These are phyloP conservation scores for Drosophila trapezifrons DNA, from an alignment of 1,140 invertebrate species.

Conservation along the genomic window DNA sequence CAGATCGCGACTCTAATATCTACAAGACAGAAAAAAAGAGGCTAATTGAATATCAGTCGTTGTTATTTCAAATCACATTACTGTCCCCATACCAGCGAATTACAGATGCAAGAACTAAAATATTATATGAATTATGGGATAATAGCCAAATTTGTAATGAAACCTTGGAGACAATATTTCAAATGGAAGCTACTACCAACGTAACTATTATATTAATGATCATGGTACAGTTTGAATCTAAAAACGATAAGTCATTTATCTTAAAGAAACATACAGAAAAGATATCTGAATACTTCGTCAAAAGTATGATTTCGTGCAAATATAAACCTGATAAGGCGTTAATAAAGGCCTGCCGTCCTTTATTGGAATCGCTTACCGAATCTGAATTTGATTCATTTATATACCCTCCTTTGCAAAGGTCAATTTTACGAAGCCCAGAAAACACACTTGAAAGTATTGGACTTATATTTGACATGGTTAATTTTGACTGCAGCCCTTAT, in stretches of 20 bases:
- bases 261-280: conserved; percentile 84
- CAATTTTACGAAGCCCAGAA: conserved; percentile 97
- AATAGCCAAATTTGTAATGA: conserved; percentile 65
- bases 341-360: conserved; percentile 87
- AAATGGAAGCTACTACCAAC: conserved; percentile 66
- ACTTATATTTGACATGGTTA: conserved; percentile 88
- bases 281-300: conserved; percentile 91
- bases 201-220: conserved; percentile 63
- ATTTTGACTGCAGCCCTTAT: conserved; percentile 92
- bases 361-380: conserved; percentile 88
- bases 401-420: conserved; percentile 94
- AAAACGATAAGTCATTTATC: conserved; percentile 30
- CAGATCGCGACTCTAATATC: conserved; percentile 58
- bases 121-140: conserved; percentile 71
- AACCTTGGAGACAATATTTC: conserved; percentile 46
- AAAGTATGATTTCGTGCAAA: conserved; percentile 92
- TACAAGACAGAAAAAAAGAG: conserved; percentile 72
- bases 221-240: conserved; percentile 55
- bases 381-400: conserved; percentile 91
- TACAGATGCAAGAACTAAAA: conserved; percentile 67
- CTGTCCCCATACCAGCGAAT: conserved; percentile 54
- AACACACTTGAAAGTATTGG: conserved; percentile 93
- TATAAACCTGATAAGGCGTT: conserved; percentile 89
- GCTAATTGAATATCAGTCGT: conserved; percentile 67
- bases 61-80: conserved; percentile 68